These are phyloP conservation scores for Globodera rostochiensis DNA, from an alignment of 1,140 invertebrate species.

Conservation along the genomic window DNA sequence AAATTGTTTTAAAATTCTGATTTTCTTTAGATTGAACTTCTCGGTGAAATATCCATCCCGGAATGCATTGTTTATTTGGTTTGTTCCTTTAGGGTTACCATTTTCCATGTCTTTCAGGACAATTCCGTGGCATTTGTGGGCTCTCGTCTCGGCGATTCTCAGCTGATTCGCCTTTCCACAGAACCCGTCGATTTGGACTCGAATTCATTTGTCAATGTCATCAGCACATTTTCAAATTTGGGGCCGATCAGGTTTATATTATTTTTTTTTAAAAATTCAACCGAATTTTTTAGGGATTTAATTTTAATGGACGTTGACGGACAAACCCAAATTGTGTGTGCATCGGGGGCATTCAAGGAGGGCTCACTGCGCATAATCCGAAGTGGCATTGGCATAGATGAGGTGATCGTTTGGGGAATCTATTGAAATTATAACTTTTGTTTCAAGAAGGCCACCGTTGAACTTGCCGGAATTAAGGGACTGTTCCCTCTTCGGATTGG, in stretches of 20 bases:
- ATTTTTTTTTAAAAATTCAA: background rate
- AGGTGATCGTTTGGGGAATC: slow-evolving; percentile 66
- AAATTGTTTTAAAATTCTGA: background rate
- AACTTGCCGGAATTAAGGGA: slow-evolving; percentile 90
- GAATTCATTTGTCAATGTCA: slow-evolving; percentile 82
- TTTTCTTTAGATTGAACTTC: slow-evolving; percentile 45
- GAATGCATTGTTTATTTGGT: slow-evolving; percentile 98
- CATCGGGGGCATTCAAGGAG: slow-evolving; percentile 81
- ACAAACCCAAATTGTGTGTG: slow-evolving; percentile 93
- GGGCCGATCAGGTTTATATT: slow-evolving; percentile 97
- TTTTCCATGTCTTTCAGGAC: background rate
- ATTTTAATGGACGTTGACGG: slow-evolving; percentile 86
- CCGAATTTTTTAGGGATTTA: background rate
- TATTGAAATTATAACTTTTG: background rate
- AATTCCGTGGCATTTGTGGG: slow-evolving; percentile 88
- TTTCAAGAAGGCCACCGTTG: slow-evolving; percentile 82
- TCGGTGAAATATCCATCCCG: slow-evolving; percentile 88
- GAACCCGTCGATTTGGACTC: slow-evolving; percentile 78
- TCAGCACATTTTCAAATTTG: slow-evolving; percentile 95
- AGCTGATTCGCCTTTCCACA: slow-evolving; percentile 86
- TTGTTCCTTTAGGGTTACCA: background rate
- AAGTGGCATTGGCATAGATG: slow-evolving; percentile 95
- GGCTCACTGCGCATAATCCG: slow-evolving; percentile 93
- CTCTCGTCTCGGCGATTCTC: slow-evolving; percentile 91
- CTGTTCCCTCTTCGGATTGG: slow-evolving; percentile 51